phyloP scores from a whole-genome alignment of 2,888 invertebrate species.

The Scelioninae gen. 2 region DNA sequence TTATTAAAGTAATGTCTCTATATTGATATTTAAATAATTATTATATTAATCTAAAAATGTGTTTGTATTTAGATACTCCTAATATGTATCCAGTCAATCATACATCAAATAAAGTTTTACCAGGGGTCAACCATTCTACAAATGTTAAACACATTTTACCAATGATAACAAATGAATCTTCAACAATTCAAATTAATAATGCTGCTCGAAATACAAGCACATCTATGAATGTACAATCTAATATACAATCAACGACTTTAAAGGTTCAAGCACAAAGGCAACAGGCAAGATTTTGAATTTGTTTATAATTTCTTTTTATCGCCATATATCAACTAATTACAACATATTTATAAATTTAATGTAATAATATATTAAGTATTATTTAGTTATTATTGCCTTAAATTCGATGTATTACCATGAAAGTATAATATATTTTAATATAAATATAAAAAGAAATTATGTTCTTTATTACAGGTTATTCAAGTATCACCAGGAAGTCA shows the following conservation, averaged over 20 bases:
- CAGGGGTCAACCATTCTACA: constrained; percentile 66
- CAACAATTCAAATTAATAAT: constrained; percentile 75
- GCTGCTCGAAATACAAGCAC: constrained; percentile 75
- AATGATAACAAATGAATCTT: constrained; percentile 76
- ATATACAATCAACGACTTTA: constrained; percentile 67
- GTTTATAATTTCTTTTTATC: too few relatives aligned
- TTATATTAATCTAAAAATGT: neutral
- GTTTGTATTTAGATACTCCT: constrained; percentile 66
- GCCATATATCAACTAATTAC: too few relatives aligned
- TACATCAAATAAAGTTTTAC: constrained; percentile 74
- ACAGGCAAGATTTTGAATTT: constrained; percentile 61
- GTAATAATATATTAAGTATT: constrained; percentile 3
- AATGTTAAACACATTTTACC: constrained; percentile 76
- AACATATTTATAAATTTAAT: neutral
- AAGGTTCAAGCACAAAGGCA: constrained; percentile 66
- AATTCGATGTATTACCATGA: too few relatives aligned
- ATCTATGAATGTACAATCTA: constrained; percentile 74
- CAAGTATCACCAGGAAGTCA: constrained; percentile 65
- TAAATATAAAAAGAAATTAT: too few relatives aligned
- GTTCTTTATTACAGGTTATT: constrained; percentile 50
- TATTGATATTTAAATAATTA: neutral
- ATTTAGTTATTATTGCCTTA: too few relatives aligned
- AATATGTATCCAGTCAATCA: constrained; percentile 77
- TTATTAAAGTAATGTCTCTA: too few relatives aligned
- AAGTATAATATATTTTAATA: too few relatives aligned